phyloP scores from a whole-genome alignment of 2,113 vertebrate species.

The Aspiorhynchus laticeps region DNA sequence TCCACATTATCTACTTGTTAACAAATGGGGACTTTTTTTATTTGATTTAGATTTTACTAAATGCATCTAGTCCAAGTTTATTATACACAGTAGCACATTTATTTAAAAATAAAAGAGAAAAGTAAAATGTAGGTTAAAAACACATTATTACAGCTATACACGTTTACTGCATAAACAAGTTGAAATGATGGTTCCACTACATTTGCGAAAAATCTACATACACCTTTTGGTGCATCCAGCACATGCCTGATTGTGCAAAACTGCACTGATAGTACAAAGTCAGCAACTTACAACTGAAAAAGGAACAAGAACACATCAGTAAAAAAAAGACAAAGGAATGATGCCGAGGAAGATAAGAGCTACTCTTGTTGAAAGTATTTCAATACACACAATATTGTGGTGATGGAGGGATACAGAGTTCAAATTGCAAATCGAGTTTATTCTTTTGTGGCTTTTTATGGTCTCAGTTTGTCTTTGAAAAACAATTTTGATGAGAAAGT shows the following conservation, averaged over 20 bases:
- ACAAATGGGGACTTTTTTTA: neutral
- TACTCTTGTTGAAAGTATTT: slow-evolving; percentile 2
- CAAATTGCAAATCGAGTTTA: neutral
- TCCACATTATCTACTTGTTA: neutral
- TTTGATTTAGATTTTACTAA: neutral
- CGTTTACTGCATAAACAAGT: neutral
- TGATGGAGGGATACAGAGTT: slow-evolving; percentile 1
- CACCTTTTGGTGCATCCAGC: neutral
- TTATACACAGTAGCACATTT: neutral
- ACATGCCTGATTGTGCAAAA: neutral
- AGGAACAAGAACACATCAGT: neutral
- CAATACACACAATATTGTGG: neutral
- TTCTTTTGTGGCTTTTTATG: slow-evolving; percentile 6
- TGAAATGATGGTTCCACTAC: neutral
- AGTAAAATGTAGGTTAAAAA: neutral
- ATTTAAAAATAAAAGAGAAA: neutral
- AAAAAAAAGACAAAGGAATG: neutral
- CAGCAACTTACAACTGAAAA: neutral
- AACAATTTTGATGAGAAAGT: neutral
- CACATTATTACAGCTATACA: neutral
- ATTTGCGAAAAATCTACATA: neutral
- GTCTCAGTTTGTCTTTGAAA: neutral
- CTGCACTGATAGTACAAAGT: neutral
- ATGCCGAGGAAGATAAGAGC: neutral
- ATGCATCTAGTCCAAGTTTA: neutral